Conservation (phyloP, 2,797 vertebrate genomes). For the Lophius americanus region DNA sequence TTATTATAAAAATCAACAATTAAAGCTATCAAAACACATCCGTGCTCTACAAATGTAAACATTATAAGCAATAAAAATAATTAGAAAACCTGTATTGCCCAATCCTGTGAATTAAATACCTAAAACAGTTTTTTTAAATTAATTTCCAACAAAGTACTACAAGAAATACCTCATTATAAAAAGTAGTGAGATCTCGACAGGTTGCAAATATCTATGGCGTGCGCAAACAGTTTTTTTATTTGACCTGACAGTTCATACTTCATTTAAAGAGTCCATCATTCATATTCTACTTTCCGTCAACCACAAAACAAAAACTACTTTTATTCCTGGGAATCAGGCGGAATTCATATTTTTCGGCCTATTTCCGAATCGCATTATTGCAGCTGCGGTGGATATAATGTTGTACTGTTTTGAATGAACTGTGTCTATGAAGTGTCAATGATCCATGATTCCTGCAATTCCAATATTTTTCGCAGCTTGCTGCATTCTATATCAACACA, state of each 20-base stretch:
- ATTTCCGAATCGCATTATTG: too few relatives aligned
- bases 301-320: too few relatives aligned
- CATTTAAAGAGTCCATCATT: not conserved
- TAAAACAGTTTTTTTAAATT: not conserved
- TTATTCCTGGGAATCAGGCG: too few relatives aligned
- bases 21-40: too few relatives aligned
- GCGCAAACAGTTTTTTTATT: not conserved
- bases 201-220: not conserved
- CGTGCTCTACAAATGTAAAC: not conserved
- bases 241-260: not conserved
- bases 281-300: not conserved
- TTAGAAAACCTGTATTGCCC: not conserved
- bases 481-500: too few relatives aligned
- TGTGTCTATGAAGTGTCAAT: too few relatives aligned
- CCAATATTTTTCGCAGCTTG: too few relatives aligned
- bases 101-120: not conserved
- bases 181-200: not conserved
- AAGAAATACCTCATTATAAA: not conserved
- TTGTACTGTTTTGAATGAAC: too few relatives aligned
- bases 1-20: too few relatives aligned
- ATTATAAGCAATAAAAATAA: not conserved
- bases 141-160: not conserved
- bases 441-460: too few relatives aligned
- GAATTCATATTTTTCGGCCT: too few relatives aligned
- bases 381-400: too few relatives aligned